Base-by-base conservation (phyloP, 2,888 invertebrate genomes). In the Andricus quercusramuli region DNA sequence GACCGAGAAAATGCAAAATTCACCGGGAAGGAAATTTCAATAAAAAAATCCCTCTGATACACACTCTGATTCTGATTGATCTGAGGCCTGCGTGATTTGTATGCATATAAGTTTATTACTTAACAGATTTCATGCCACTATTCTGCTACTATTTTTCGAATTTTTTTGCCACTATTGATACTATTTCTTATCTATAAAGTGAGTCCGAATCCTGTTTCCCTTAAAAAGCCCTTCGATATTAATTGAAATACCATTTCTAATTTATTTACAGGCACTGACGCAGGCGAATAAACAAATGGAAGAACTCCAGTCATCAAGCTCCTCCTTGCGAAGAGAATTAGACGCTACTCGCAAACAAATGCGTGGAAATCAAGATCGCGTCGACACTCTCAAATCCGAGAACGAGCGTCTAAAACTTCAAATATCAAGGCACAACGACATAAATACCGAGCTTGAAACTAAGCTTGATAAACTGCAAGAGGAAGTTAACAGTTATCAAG, bases 401-500 rank as follows among this genome's bases (percentile, higher is more conserved):
- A 92, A 92, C 68, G 90, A 89, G 59, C 89, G 89, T n/a, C 84
- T 92, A 3, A 80, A 86, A 0, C 78, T 82, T 5, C 83, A 79
- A 62, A 85, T 90, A 0, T 41, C 89, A 0, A 90, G 86, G 37
- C 84, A 89, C 1, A 88, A 85, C 83, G 92, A 92, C 88, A 89
- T 92, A 78, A 93, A 91, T 77, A 89, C 87, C 25, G 91, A 88
- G 13, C 82, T 91, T 0, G 90, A 91, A 56, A 79, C 88, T 0
- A 91, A 90, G 51, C 80, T 91, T 4, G 90, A 92, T 44, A 90
- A 91, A 70, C 81, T 91, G 13, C 90, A 91, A 44, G 91, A 92
- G 78, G 91, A 92, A 29, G 83, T 87, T 0, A 90, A 90, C 56
- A 83, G 89, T 5, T 86, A 87, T 51, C 90, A 92, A 79, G 97